Conservation (phyloP, 2,113 vertebrate species). For the Centropristis striata region DNA sequence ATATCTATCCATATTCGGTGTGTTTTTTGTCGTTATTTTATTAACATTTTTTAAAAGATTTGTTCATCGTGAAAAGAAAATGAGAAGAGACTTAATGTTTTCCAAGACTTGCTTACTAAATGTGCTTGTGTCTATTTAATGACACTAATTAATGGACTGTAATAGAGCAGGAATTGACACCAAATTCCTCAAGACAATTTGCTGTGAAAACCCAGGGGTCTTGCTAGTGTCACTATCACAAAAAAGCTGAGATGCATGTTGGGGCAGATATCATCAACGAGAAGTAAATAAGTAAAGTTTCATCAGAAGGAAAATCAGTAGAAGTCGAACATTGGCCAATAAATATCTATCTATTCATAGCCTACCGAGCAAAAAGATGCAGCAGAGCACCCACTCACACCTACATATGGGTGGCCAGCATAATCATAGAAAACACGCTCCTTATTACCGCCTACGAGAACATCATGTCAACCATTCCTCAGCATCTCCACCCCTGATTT, state of each 20-base stretch:
- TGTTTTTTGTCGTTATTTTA: neutral
- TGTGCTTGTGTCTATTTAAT: neutral
- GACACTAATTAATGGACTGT: neutral
- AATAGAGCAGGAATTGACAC: neutral
- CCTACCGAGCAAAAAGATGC: conserved; percentile 17
- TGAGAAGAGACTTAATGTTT: neutral
- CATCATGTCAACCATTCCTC: conserved; percentile 25
- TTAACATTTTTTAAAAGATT: neutral
- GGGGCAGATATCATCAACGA: neutral
- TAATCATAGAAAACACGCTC: conserved; percentile 45
- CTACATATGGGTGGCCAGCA: conserved; percentile 39
- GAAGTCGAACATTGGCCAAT: neutral
- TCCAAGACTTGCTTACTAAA: neutral
- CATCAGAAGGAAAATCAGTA: neutral
- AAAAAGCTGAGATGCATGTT: neutral
- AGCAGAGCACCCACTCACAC: conserved; percentile 50
- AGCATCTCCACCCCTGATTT: conserved; percentile 16
- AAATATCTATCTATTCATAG: conserved; percentile 34
- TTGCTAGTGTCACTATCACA: neutral
- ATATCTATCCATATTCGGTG: neutral
- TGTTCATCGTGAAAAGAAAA: neutral
- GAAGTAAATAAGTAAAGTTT: neutral
- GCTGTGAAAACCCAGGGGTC: neutral
- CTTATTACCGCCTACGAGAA: conserved; percentile 38
- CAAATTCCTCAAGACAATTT: neutral